Evolutionary conservation across 2,888 invertebrate genomes (phyloP).

Genomic region (Girardia tigrina): DNA sequence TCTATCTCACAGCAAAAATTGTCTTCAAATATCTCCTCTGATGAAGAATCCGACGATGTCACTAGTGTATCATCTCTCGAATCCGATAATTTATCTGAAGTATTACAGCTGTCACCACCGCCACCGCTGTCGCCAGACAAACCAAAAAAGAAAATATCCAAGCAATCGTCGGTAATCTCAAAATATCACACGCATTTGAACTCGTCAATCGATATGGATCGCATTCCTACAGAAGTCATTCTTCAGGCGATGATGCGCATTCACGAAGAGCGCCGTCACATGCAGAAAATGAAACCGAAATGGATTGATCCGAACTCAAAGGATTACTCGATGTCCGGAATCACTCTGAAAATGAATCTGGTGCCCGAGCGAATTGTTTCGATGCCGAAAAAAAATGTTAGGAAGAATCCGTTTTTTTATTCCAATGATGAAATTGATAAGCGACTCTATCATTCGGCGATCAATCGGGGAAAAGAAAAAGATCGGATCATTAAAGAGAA

Average conservation of each 20-base stretch:
- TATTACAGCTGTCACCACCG: no score
- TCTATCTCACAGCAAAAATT: background rate
- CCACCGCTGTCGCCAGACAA: background rate
- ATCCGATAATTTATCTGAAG: background rate
- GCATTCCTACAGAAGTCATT: background rate
- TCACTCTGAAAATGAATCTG: background rate
- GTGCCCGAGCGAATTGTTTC: background rate
- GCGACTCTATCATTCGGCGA: background rate
- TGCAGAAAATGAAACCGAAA: constrained; percentile 20
- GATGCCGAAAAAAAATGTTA: background rate
- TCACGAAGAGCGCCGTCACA: background rate
- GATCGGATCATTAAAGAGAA: background rate
- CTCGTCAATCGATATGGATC: background rate
- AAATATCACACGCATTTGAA: background rate
- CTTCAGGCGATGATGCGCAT: constrained; percentile 3
- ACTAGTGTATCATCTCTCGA: background rate
- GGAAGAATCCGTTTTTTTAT: background rate
- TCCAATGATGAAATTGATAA: background rate
- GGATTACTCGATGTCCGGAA: background rate
- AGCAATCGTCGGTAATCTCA: background rate
- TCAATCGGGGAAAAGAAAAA: background rate
- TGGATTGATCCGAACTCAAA: constrained; percentile 9
- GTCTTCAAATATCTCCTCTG: background rate
- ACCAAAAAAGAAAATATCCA: background rate
- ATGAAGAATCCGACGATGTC: background rate